These are phyloP conservation scores for Thamnophis elegans DNA, from an alignment of 2,797 vertebrate genomes.

Conservation along the genomic window DNA sequence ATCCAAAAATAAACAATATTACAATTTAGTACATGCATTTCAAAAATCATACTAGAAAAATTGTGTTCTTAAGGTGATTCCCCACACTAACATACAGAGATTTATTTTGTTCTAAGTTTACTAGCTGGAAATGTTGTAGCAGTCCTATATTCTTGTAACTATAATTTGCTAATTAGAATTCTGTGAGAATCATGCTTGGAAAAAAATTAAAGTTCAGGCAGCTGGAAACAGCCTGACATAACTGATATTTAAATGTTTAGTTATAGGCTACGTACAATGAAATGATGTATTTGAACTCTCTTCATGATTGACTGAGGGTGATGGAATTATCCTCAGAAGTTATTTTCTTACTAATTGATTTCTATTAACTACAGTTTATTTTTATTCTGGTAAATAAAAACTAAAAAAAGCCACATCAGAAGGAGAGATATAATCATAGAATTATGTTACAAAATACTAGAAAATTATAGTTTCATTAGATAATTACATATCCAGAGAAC, in stretches of 20 bases:
- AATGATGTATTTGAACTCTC: not conserved
- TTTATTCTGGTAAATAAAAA: not conserved
- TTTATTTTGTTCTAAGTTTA: not conserved
- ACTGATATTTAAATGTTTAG: not conserved
- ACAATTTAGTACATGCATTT: not conserved
- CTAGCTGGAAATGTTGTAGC: not conserved
- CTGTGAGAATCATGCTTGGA: not conserved
- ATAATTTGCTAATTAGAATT: not conserved
- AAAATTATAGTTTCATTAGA: not conserved
- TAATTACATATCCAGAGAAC: not conserved
- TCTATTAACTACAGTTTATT: not conserved
- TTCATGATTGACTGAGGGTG: not conserved
- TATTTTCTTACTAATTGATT: not conserved
- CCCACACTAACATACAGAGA: not conserved
- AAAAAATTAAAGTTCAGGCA: not conserved
- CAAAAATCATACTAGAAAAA: not conserved
- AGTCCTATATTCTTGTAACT: not conserved
- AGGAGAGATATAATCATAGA: not conserved
- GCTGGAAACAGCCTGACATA: not conserved
- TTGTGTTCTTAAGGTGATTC: not conserved
- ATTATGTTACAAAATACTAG: not conserved
- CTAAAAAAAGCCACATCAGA: not conserved
- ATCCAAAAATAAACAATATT: not conserved
- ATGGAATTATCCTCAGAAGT: not conserved
- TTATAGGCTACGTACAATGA: not conserved